Evolutionary conservation across 2,888 invertebrate species (phyloP).

Genomic region (Dryomyza anilis): DNA sequence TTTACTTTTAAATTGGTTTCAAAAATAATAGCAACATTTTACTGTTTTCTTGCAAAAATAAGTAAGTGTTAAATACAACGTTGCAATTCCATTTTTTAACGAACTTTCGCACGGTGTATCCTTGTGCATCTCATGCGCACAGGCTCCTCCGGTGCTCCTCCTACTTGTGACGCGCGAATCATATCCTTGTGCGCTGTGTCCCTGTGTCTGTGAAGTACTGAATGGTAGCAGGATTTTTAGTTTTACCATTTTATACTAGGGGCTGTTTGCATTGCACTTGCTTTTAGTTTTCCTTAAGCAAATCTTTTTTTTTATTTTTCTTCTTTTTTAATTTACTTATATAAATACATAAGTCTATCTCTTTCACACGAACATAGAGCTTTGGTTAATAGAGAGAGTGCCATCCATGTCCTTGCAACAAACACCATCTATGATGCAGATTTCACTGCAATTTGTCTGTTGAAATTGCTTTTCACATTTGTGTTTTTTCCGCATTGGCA

Average conservation of each 20-base stretch:
- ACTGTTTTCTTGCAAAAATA: no score
- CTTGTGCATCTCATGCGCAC: constrained; percentile 37
- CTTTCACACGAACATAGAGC: no score
- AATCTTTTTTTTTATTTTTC: background rate
- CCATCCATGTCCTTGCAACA: background rate
- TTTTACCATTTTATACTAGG: background rate
- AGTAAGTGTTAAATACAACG: no score
- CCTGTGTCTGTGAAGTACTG: background rate
- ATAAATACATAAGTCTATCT: no score
- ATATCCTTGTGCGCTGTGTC: constrained; percentile 30
- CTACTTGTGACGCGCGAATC: constrained; percentile 56
- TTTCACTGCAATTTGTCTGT: constrained; percentile 50
- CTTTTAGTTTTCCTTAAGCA: background rate
- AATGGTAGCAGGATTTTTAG: background rate
- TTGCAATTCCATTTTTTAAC: no score
- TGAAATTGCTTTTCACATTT: constrained; percentile 49
- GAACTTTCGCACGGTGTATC: no score
- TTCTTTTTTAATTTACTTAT: background rate
- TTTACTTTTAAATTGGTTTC: no score
- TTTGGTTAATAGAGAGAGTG: no score
- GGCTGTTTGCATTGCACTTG: no score
- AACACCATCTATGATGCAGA: constrained; percentile 19
- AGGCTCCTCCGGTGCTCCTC: constrained; percentile 47
- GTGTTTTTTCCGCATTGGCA: constrained; percentile 14
- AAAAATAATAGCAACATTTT: no score